These are phyloP conservation scores for Sisor rabdophorus DNA, from an alignment of 2,113 vertebrate species.

Conservation along the genomic window DNA sequence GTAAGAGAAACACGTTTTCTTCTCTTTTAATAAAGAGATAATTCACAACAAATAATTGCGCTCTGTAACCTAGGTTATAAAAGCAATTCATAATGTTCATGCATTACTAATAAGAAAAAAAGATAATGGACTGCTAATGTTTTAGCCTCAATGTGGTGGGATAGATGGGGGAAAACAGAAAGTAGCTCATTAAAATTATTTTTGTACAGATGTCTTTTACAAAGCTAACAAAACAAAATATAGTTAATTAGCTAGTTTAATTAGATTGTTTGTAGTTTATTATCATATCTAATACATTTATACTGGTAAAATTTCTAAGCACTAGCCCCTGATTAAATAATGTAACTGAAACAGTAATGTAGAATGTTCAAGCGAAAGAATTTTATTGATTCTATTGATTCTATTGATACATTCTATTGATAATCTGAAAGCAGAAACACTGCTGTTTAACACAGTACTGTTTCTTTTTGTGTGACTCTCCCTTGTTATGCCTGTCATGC, in stretches of 20 bases:
- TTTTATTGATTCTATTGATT: background rate
- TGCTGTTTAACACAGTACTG: conserved; percentile 4
- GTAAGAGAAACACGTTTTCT: background rate
- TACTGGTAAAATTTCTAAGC: background rate
- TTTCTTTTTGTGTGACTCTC: conserved; percentile 9
- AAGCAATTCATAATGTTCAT: background rate
- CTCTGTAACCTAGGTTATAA: background rate
- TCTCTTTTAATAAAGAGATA: background rate
- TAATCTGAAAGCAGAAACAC: conserved; percentile 7
- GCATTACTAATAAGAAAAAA: conserved; percentile 3
- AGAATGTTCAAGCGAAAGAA: background rate
- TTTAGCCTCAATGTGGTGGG: background rate
- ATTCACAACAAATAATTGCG: background rate
- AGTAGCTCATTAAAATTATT: background rate
- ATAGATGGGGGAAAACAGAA: background rate
- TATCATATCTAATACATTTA: background rate
- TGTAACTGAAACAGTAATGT: background rate
- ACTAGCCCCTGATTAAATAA: background rate
- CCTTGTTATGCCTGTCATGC: conserved; percentile 19
- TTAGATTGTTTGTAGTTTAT: background rate
- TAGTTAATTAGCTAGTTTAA: background rate
- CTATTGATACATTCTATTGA: background rate
- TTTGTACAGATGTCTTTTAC: background rate
- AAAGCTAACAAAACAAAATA: background rate
- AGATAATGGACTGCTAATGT: background rate